Conservation (phyloP, 1,140 invertebrate genomes). For the Leptoteleia sp. region DNA sequence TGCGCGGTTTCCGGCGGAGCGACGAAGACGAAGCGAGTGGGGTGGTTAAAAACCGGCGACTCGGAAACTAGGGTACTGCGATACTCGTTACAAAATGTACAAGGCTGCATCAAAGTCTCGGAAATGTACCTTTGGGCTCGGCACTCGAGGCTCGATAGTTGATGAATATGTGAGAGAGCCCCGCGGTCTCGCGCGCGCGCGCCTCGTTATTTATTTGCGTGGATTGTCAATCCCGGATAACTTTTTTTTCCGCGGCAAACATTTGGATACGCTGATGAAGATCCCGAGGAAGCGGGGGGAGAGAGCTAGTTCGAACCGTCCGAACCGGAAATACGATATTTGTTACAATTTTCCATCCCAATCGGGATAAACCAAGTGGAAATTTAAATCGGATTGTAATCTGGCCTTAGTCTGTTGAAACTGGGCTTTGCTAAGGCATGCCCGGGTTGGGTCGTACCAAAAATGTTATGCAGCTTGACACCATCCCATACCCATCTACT, state of each 20-base stretch:
- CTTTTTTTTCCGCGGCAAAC: slow-evolving; percentile 46
- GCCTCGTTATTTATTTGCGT: slow-evolving; percentile 48
- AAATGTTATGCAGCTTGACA: no score
- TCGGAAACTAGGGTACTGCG: slow-evolving; percentile 56
- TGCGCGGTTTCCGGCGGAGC: no score
- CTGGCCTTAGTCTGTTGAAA: no score
- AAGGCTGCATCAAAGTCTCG: slow-evolving; percentile 54
- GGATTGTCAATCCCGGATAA: slow-evolving; percentile 39
- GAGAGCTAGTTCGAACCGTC: background rate
- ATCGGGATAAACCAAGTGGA: background rate
- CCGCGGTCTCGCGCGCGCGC: slow-evolving; percentile 24
- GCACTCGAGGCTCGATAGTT: slow-evolving; percentile 44
- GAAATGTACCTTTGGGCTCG: slow-evolving; percentile 45
- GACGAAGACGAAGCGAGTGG: no score
- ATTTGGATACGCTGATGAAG: slow-evolving; percentile 34
- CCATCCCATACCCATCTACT: no score
- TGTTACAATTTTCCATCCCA: no score
- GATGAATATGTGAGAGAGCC: slow-evolving; percentile 47
- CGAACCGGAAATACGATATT: slow-evolving; percentile 5
- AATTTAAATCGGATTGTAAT: no score
- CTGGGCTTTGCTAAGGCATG: no score
- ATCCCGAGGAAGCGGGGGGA: background rate
- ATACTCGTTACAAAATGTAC: slow-evolving; percentile 56
- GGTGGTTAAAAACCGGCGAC: no score
- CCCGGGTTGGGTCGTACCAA: no score